phyloP scores from a whole-genome alignment of 2,888 invertebrate species.

The Meghimatium bilineatum region DNA sequence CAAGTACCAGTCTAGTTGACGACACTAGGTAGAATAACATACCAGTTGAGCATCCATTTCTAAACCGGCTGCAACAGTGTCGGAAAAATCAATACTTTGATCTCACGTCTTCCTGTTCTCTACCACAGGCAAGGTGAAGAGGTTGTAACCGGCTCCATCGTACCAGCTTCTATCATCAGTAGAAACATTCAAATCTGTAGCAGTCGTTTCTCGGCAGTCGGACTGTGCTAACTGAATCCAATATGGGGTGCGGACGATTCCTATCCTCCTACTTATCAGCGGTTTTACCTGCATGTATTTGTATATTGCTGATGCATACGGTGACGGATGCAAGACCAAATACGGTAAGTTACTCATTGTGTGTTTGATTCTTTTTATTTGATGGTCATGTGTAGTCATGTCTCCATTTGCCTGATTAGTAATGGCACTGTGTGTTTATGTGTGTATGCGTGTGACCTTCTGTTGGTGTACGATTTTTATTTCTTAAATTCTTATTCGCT shows the following conservation, averaged over 20 bases:
- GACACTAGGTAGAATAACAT: neutral
- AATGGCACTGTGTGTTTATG: no score
- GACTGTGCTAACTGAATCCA: neutral
- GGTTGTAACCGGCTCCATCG: constrained; percentile 11
- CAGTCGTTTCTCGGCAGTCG: constrained; percentile 24
- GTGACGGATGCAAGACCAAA: constrained; percentile 8
- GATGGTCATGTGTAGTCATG: neutral
- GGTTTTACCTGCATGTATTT: neutral
- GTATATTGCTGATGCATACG: neutral
- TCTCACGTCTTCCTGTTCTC: constrained; percentile 7
- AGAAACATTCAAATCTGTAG: neutral
- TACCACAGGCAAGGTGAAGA: constrained; percentile 9
- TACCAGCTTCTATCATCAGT: neutral
- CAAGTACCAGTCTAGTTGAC: no score
- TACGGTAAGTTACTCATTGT: neutral
- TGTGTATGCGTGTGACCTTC: no score
- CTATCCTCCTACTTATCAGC: neutral
- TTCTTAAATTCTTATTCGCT: no score
- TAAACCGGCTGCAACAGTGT: neutral
- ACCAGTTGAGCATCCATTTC: neutral
- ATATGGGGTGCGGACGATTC: constrained; percentile 10
- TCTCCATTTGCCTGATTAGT: no score
- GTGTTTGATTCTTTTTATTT: neutral
- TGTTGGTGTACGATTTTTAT: no score
- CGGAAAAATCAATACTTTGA: constrained; percentile 13